These are phyloP conservation scores for Decapterus maruadsi DNA, from an alignment of 2,797 vertebrate genomes.

Conservation along the genomic window DNA sequence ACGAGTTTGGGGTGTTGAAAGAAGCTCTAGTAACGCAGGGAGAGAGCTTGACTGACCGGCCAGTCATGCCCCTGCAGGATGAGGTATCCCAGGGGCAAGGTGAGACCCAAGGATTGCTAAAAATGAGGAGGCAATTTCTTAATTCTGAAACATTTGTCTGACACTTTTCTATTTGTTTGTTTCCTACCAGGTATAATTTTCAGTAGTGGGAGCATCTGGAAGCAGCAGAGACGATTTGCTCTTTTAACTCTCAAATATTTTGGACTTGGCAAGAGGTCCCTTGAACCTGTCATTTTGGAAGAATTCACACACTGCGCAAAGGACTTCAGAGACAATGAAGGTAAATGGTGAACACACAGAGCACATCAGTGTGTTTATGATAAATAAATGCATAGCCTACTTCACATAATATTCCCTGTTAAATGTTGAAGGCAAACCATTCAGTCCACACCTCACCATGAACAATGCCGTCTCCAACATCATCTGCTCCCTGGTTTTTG, in stretches of 20 bases:
- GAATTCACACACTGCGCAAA: constrained; percentile 48
- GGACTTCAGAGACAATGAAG: constrained; percentile 27
- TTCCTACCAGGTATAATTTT: constrained; percentile 64
- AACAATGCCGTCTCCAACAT: constrained; percentile 81
- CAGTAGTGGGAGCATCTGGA: constrained; percentile 73
- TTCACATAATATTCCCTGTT: neutral
- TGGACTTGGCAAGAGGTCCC: constrained; percentile 73
- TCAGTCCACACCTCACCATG: constrained; percentile 79
- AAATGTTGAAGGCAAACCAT: constrained; percentile 73
- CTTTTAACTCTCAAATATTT: constrained; percentile 77
- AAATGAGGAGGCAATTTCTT: neutral
- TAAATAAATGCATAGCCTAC: neutral
- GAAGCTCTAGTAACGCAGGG: constrained; percentile 84
- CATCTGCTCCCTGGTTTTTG: constrained; percentile 86
- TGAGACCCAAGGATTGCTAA: constrained; percentile 59
- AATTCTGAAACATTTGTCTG: neutral
- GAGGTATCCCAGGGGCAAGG: constrained; percentile 48
- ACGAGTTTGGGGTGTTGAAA: constrained; percentile 75
- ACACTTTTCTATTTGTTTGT: fast-evolving
- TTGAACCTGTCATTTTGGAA: constrained; percentile 78
- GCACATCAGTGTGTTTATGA: fast-evolving
- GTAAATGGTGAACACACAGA: neutral
- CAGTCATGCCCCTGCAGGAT: fast-evolving
- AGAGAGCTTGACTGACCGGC: constrained; percentile 75
- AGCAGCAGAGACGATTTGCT: constrained; percentile 78